phyloP scores from a whole-genome alignment of 2,888 invertebrate species.

The Syritta pipiens region DNA sequence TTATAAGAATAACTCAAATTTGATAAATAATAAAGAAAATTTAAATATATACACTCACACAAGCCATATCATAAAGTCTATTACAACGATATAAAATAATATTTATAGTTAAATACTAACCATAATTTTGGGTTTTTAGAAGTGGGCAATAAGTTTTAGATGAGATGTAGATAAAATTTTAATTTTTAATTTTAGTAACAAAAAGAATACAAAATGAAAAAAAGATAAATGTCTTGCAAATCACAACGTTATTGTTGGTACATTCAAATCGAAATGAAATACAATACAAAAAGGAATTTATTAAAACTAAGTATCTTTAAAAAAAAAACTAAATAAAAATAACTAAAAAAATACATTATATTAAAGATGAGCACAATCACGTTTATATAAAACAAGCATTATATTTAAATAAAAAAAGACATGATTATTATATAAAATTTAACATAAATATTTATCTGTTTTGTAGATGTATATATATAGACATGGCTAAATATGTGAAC shows the following conservation, averaged over 20 bases:
- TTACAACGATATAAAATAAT: constrained; percentile 71
- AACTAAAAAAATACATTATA: constrained; percentile 63
- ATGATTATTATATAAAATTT: constrained; percentile 69
- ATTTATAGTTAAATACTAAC: constrained; percentile 61
- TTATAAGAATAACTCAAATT: constrained; percentile 64
- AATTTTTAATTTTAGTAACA: constrained; percentile 1
- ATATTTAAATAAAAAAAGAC: constrained; percentile 44
- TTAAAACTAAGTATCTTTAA: constrained; percentile 68
- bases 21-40: constrained; percentile 61
- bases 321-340: constrained; percentile 43
- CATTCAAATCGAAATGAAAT: constrained; percentile 65
- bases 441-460: constrained; percentile 65
- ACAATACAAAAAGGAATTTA: constrained; percentile 69
- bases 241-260: constrained; percentile 60
- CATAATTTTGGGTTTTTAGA: constrained; percentile 39
- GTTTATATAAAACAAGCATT: constrained; percentile 72
- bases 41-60: constrained; percentile 61
- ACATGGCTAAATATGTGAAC: constrained; percentile 25
- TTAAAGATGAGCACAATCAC: constrained; percentile 79
- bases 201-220: constrained; percentile 2
- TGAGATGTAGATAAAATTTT: constrained; percentile 3
- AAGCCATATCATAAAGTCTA: constrained; percentile 72
- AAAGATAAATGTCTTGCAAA: constrained; percentile 29
- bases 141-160: constrained; percentile 7
- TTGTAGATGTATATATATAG: constrained; percentile 57